Evolutionary conservation across 64 coral and sea anemone genomes (phyloP), one percentile per base, ranked within the genome.

Genomic region (Porites australiensis): DNA sequence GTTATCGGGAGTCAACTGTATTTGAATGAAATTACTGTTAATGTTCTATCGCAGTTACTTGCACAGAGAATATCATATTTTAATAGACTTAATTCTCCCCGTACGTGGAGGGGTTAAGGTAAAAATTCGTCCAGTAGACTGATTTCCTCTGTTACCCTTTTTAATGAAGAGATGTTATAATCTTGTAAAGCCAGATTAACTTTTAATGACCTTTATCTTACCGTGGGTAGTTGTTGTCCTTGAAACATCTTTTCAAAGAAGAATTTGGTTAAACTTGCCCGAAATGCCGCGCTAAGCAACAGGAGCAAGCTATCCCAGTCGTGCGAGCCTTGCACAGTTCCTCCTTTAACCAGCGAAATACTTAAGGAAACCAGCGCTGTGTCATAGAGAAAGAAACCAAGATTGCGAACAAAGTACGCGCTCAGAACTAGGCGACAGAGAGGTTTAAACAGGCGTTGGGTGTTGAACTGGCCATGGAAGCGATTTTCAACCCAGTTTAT

Each of bases 261-360:
- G 75, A 96, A 96, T 64, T 96, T 96, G 8, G 92, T 86, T 75
- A 96, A 96, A 83, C 94, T 96, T 57, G 84, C 94, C 46, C 94
- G 84, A 73, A 93, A 96, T 6, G 94, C 94, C 13, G 85, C 90
- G 21, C 11, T 77, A 0, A 96, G 49, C 15, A 96, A 86, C 57
- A 96, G 58, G 3, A 96, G 63, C 48, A 96, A 57, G 43, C 94
- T 96, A 54, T 96, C 94, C 94, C 94, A 96, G 73, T 92, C 94
- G 37, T 77, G 86, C 15, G 70, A 45, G 23, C 57, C 61, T 18
- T 20, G n/a, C 3, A 74, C 58, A 8, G 16, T 16, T 10, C 18
- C 18, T 2, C 79, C 60, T 18, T 83, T 83, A 5, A 83, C 6
- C 59, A 83, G 44, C 60, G 79, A 83, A 61, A 96, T 93, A 18